Evolutionary conservation across 2,113 vertebrate genomes (phyloP).

Genomic region (Aramus guarauna): DNA sequence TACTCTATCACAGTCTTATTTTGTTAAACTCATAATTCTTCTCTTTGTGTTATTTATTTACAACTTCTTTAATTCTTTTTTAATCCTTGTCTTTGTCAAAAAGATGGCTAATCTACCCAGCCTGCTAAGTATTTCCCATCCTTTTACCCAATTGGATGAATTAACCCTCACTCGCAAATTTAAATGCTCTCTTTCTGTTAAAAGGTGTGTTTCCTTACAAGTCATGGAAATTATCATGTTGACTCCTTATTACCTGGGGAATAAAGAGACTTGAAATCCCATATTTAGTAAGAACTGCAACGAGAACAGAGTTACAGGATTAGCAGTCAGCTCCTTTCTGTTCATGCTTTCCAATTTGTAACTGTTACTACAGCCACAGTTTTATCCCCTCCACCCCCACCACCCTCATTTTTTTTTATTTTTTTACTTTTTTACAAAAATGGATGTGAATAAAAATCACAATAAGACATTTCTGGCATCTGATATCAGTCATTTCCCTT

Average conservation of each 20-base stretch:
- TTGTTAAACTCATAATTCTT: neutral
- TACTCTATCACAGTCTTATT: neutral
- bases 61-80: neutral
- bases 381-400: neutral
- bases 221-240: neutral
- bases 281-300: neutral
- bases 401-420: too few relatives aligned
- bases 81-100: neutral
- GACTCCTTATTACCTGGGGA: neutral
- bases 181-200: neutral
- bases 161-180: neutral
- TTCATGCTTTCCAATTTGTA: neutral
- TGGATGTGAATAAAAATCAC: neutral
- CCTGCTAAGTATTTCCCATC: neutral
- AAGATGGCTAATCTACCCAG: neutral
- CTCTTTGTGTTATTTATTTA: neutral
- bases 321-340: neutral
- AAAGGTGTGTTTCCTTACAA: neutral
- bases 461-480: neutral
- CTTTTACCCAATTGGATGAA: neutral
- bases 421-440: neutral
- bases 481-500: neutral
- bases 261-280: neutral
- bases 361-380: neutral
- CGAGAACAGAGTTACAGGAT: neutral